A percentile compares a stretch with the other conserved stretches of the same genome.
These are phyloP conservation scores for Caenorhabditis doughertyi DNA, from an alignment of 2,888 invertebrate species.

Conservation along the genomic window DNA sequence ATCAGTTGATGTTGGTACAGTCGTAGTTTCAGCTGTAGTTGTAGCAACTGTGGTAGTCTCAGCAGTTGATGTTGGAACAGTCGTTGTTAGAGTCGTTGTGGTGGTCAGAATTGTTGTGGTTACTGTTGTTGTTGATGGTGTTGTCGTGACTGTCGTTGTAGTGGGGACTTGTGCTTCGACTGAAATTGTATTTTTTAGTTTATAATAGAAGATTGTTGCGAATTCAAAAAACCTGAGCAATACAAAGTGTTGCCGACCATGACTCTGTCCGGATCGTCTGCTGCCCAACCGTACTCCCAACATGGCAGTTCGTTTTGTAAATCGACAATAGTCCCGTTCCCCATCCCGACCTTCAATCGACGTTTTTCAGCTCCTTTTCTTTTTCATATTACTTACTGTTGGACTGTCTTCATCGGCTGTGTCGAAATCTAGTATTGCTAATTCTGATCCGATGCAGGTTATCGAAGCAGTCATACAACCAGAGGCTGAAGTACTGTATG, in stretches of 20 bases:
- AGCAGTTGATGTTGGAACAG: no score
- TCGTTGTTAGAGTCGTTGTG: no score
- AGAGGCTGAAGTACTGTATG: background rate
- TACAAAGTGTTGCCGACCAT: background rate
- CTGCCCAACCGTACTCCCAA: background rate
- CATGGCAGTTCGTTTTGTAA: conserved; percentile 16
- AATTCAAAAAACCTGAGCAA: background rate
- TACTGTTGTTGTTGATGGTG: background rate
- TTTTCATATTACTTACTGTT: background rate
- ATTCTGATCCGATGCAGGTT: background rate
- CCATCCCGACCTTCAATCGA: background rate
- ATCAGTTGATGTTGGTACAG: no score
- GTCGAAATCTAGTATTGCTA: background rate
- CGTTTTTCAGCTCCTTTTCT: background rate
- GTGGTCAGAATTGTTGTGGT: no score
- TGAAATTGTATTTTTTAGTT: background rate
- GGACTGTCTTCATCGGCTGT: background rate
- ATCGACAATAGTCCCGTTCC: background rate
- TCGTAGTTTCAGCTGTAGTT: no score
- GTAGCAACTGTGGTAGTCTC: no score
- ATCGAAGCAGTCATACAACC: conserved; percentile 1
- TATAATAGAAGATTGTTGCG: background rate
- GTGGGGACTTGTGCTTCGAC: background rate
- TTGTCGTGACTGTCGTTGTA: conserved; percentile 4
- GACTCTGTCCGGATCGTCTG: background rate